Conservation (phyloP, 2,113 vertebrate genomes). For the Nothocercus julius region DNA sequence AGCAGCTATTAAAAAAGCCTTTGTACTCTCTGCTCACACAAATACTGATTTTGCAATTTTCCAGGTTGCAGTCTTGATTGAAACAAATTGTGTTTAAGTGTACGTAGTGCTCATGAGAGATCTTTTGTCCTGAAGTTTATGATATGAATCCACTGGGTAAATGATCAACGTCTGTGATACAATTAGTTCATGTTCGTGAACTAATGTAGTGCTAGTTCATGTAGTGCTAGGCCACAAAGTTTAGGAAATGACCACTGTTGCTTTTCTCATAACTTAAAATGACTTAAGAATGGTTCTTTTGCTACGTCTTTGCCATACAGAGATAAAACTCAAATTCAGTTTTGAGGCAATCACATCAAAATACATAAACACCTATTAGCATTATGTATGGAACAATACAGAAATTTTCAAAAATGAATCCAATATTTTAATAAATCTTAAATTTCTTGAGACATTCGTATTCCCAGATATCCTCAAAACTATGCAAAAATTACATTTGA, state of each 20-base stretch:
- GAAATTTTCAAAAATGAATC: neutral
- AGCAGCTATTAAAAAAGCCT: neutral
- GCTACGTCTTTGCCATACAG: neutral
- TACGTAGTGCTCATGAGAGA: neutral
- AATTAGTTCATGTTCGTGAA: too few species aligned
- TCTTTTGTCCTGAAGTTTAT: neutral
- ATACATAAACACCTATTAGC: neutral
- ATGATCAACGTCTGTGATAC: neutral
- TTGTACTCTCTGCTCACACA: neutral
- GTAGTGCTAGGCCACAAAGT: neutral
- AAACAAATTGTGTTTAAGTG: neutral
- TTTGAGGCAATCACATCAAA: neutral
- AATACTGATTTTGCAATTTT: neutral
- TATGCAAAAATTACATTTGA: neutral
- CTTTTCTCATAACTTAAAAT: neutral
- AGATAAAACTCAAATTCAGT: neutral
- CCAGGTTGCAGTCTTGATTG: neutral
- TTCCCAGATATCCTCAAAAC: neutral
- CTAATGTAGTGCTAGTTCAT: neutral
- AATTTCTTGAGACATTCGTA: neutral
- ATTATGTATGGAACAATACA: neutral
- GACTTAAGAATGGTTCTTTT: neutral
- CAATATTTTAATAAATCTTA: neutral
- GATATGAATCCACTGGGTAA: neutral
- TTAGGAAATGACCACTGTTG: neutral